These are phyloP conservation scores for Helicoverpa assulta DNA, from an alignment of 2,888 invertebrate genomes.

Conservation along the genomic window DNA sequence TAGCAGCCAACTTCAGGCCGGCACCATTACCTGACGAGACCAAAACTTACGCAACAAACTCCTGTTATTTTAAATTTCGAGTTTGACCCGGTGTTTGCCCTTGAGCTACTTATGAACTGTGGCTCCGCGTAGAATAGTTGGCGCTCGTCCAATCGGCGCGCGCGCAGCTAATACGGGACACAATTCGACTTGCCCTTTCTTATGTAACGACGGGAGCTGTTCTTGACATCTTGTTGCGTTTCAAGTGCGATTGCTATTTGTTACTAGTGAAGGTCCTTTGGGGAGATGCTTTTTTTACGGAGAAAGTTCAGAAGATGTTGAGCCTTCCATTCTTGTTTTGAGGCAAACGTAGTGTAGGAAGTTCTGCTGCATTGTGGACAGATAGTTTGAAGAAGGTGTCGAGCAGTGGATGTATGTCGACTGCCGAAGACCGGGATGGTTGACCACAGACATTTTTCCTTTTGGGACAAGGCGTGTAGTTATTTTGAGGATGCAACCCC, in stretches of 20 bases:
- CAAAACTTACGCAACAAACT: conserved; percentile 48
- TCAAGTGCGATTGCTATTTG: conserved; percentile 61
- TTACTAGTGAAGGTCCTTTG: conserved; percentile 36
- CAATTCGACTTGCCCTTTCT: conserved; percentile 71
- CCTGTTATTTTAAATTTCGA: conserved; percentile 64
- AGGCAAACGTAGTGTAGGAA: too few species aligned
- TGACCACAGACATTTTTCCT: too few species aligned
- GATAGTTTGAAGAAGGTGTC: too few species aligned
- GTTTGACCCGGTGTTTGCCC: conserved; percentile 69
- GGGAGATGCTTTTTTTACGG: background rate
- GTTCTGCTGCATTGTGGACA: too few species aligned
- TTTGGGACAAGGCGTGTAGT: too few species aligned
- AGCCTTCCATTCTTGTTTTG: background rate
- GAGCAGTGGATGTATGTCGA: too few species aligned
- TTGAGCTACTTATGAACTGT: conserved; percentile 65
- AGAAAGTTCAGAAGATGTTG: too few species aligned
- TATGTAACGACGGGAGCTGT: conserved; percentile 70
- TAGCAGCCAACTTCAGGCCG: too few species aligned
- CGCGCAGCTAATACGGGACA: conserved; percentile 65
- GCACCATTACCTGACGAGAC: too few species aligned
- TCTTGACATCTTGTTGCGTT: conserved; percentile 67
- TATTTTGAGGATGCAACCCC: too few species aligned
- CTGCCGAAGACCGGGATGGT: too few species aligned
- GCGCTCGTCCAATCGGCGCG: conserved; percentile 68
- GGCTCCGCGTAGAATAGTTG: conserved; percentile 71